Evolutionary conservation across 2,888 invertebrate species (phyloP).

Genomic region (Synergus gifuensis): DNA sequence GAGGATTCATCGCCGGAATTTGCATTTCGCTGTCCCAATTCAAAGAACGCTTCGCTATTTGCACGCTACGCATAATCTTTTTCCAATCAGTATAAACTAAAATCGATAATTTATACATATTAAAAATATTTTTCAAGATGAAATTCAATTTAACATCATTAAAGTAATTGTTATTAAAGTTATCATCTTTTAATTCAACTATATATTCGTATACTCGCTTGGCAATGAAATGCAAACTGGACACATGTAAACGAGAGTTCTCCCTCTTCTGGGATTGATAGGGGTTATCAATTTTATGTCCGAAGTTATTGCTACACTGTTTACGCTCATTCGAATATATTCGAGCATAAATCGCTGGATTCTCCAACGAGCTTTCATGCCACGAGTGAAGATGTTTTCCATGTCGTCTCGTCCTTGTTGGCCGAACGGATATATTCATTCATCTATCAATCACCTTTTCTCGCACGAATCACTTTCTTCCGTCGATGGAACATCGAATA

Average conservation of each 20-base stretch:
- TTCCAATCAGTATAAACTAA: neutral
- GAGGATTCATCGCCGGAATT: slow-evolving; percentile 63
- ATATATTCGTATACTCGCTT: too few species aligned
- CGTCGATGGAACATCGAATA: neutral
- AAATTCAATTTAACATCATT: too few species aligned
- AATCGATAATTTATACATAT: neutral
- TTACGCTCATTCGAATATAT: slow-evolving; percentile 69
- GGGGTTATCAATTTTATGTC: slow-evolving; percentile 67
- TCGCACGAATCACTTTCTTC: slow-evolving; percentile 4
- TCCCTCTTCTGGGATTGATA: slow-evolving; percentile 49
- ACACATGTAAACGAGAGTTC: neutral
- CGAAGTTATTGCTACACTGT: slow-evolving; percentile 69
- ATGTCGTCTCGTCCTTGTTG: slow-evolving; percentile 49
- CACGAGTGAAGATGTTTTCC: slow-evolving; percentile 54
- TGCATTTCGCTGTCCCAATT: slow-evolving; percentile 57
- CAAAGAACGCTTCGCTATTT: neutral
- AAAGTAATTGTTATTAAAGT: too few species aligned
- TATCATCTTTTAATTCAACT: too few species aligned
- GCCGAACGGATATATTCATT: slow-evolving; percentile 40
- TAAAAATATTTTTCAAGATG: too few species aligned
- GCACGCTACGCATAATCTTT: neutral
- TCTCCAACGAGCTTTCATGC: slow-evolving; percentile 49
- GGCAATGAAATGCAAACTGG: neutral
- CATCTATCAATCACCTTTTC: slow-evolving; percentile 26
- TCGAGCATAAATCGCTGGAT: slow-evolving; percentile 63